Conservation (phyloP, 2,888 invertebrate genomes). For the Ramazzottius varieornatus region DNA sequence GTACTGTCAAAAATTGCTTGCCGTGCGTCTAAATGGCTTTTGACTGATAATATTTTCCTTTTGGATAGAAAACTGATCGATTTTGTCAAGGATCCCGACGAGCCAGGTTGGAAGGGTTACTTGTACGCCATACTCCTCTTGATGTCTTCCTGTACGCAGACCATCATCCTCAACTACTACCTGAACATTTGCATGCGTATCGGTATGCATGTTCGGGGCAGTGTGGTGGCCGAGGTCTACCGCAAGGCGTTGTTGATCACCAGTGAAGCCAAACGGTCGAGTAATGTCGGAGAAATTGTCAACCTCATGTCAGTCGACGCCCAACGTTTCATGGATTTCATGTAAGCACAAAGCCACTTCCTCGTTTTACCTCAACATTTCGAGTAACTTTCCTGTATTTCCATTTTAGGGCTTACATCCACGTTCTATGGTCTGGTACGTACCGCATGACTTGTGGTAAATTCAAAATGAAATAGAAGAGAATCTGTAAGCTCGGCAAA, state of each 20-base stretch:
- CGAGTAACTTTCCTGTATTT: not conserved
- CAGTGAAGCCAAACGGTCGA: conserved; percentile 5
- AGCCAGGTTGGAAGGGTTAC: conserved; percentile 51
- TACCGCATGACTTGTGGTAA: conserved; percentile 21
- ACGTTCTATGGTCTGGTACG: conserved; percentile 12
- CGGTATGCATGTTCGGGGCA: conserved; percentile 64
- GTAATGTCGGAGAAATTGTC: conserved; percentile 9
- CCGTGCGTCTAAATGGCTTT: not conserved
- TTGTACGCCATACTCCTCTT: conserved; percentile 50
- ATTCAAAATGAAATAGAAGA: too few species aligned
- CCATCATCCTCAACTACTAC: conserved; percentile 59
- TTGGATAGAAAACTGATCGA: not conserved
- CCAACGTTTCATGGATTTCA: conserved; percentile 6
- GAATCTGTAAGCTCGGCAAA: too few species aligned
- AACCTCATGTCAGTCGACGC: conserved; percentile 10
- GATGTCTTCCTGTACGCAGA: conserved; percentile 45
- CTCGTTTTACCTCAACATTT: not conserved
- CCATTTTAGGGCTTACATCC: too few species aligned
- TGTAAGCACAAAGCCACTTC: not conserved
- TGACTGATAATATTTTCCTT: not conserved
- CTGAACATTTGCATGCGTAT: conserved; percentile 51
- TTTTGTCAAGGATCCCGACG: not conserved
- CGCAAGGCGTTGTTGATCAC: conserved; percentile 31
- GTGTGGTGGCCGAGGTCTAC: conserved; percentile 64
- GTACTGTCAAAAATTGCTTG: not conserved